These are phyloP conservation scores for Eremophila alpestris DNA, from an alignment of 2,797 vertebrate genomes.

Conservation along the genomic window DNA sequence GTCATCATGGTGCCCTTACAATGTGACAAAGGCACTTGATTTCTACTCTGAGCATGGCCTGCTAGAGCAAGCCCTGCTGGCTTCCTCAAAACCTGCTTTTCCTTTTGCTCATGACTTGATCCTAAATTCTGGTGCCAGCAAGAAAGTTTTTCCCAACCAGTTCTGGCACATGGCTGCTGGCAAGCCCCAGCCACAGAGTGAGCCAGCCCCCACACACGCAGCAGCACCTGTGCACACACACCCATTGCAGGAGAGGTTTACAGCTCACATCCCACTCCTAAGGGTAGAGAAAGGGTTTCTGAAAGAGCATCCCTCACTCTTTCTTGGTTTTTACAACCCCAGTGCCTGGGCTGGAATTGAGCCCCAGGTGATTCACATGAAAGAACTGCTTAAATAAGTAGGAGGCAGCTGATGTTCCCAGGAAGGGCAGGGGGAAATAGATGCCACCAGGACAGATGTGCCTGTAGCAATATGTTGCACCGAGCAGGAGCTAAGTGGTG, in stretches of 20 bases:
- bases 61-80: background rate
- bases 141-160: background rate
- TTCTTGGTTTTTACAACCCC: background rate
- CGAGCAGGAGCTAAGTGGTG: rapidly evolving
- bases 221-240: background rate
- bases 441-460: background rate
- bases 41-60: background rate
- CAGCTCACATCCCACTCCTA: background rate
- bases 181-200: background rate
- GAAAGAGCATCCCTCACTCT: background rate
- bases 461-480: background rate
- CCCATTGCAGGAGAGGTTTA: background rate
- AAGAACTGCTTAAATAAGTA: background rate
- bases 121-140: background rate
- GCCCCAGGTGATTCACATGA: rapidly evolving
- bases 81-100: background rate
- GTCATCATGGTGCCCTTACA: background rate
- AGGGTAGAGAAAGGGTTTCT: too few species aligned
- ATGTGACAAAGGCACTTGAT: background rate
- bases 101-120: background rate
- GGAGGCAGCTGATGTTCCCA: background rate
- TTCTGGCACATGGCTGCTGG: background rate
- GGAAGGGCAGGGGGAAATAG: background rate
- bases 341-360: background rate
- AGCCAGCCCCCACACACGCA: rapidly evolving